Conservation (phyloP, 2,797 vertebrate species). For the Rhabdophis nuchalis region DNA sequence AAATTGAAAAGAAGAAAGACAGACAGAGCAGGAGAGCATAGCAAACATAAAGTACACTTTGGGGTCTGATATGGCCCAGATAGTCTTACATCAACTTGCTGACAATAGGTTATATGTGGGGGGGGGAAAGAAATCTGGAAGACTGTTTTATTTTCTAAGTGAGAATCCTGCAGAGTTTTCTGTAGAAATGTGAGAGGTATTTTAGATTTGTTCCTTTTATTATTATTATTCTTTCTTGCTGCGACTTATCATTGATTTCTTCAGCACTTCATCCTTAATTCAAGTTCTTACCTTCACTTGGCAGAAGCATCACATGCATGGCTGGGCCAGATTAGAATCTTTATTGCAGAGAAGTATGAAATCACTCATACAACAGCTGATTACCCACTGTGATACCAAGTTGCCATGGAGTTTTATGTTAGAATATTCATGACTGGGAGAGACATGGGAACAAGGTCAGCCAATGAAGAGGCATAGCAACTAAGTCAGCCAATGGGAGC, state of each 20-base stretch:
- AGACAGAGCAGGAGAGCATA: neutral
- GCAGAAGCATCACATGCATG: neutral
- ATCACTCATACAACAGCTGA: neutral
- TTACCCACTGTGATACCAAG: neutral
- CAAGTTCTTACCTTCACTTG: neutral
- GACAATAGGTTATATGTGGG: neutral
- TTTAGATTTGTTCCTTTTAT: neutral
- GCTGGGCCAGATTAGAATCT: neutral
- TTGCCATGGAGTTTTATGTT: neutral
- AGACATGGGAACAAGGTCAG: too few relatives aligned
- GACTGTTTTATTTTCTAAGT: neutral
- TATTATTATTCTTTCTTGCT: neutral
- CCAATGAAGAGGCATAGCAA: too few relatives aligned
- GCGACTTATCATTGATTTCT: neutral
- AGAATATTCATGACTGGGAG: too few relatives aligned
- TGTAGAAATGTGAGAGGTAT: neutral
- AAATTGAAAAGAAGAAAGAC: neutral
- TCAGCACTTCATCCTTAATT: neutral
- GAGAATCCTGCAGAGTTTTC: neutral
- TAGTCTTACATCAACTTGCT: neutral
- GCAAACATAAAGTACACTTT: neutral
- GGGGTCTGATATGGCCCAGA: neutral
- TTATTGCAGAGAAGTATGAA: neutral
- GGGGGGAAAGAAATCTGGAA: neutral
- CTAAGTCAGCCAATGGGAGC: too few relatives aligned